Evolutionary conservation across 2,113 vertebrate species (phyloP).

Genomic region (Malaclemys terrapin): DNA sequence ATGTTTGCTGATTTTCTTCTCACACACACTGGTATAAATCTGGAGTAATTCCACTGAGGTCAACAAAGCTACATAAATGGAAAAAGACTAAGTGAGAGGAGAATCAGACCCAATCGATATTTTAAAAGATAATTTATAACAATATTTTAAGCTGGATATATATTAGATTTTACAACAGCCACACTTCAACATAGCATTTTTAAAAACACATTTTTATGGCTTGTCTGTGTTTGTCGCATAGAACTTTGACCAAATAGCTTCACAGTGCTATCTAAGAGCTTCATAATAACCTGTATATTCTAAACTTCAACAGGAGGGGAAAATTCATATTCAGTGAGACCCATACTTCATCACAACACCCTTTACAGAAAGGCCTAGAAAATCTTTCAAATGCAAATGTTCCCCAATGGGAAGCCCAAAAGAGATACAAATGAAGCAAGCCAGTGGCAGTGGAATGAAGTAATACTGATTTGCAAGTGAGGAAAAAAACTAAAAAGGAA

Average conservation of each 20-base stretch:
- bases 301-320: not conserved
- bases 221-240: not conserved
- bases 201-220: not conserved
- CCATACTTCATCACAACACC: not conserved
- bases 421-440: not conserved
- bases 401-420: not conserved
- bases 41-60: not conserved
- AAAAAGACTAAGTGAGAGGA: not conserved
- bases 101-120: not conserved
- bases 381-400: slow-evolving; percentile 4
- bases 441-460: not conserved
- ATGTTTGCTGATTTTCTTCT: not conserved
- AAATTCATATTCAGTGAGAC: not conserved
- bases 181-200: not conserved
- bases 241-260: not conserved
- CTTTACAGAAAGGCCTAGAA: not conserved
- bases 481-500: not conserved
- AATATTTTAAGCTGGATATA: not conserved
- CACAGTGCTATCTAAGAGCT: not conserved
- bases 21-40: not conserved
- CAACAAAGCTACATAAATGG: not conserved
- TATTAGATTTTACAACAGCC: not conserved
- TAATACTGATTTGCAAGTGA: not conserved
- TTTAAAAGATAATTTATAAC: not conserved
- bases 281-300: not conserved